Base-by-base conservation (phyloP, 2,113 vertebrate species). In the Callipepla californica region DNA sequence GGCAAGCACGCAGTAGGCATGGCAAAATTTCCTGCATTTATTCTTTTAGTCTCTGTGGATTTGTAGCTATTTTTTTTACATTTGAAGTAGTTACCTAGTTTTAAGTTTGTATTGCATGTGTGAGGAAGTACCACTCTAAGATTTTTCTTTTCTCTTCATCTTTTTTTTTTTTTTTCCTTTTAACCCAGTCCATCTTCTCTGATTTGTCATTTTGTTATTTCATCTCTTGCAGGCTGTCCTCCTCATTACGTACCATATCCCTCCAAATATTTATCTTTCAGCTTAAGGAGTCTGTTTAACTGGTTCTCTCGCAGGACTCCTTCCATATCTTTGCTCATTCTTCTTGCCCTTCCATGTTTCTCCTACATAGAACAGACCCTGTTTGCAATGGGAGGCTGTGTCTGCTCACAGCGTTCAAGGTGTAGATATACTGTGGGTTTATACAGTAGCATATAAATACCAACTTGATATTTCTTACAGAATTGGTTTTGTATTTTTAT, bases 101-200 rank as follows among this genome's bases (percentile, higher is more conserved):
- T 92, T n/a, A 87, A 87, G 45, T 87, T 61, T 83, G 69, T 68
- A 11, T 69, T 89, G 63, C 66, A 82, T 95, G 28, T 18, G 9
- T 57, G 92, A 89, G 70, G 85, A 96, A 94, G 75, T 85, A n/a
- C 48, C 70, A 58, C 87, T 85, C 87, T 40, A 66, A 85, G 70
- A 62, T 86, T 87, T 78, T 51, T 69, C 5, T 59, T 30, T 25
- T 5, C 9, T 23, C 18, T 7, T 22, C 11, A 40, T 48, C 20
- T 14, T 28, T 34, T 15, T 9, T 44, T 63, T 9, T 44, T 59
- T 42, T 38, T 20, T 2, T 7, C 6, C 26, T 19, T 63, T 63
- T 12, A 40, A 63, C 5, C 42, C n/a, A 32, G 6, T 21, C 74
- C 36, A 12, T 73, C 26, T 83, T 87, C 34, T 51, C 13, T 55